Evolutionary conservation across 2,113 vertebrate species (phyloP).

Genomic region (Nibea albiflora): DNA sequence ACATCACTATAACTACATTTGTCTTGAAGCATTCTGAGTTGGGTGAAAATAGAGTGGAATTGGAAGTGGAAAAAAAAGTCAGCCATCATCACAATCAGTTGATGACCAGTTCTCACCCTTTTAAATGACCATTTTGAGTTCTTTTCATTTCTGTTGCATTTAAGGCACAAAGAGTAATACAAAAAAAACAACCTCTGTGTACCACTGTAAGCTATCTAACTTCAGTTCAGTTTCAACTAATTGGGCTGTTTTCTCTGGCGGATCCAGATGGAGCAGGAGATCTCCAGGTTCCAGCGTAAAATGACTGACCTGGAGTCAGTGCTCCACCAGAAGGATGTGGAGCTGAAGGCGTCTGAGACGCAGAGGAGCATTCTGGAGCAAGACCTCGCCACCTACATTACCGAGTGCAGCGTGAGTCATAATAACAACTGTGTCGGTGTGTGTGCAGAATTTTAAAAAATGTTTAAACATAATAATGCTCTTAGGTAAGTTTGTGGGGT

Average conservation of each 20-base stretch:
- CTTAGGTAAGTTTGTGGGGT: background rate
- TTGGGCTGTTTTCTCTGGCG: slow-evolving; percentile 13
- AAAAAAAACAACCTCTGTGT: background rate
- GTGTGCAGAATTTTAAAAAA: background rate
- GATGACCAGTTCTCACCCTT: background rate
- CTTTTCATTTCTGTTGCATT: background rate
- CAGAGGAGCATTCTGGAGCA: slow-evolving; percentile 98
- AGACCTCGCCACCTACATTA: slow-evolving; percentile 99
- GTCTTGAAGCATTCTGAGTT: slow-evolving; percentile 1
- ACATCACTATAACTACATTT: background rate
- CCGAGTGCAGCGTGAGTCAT: slow-evolving; percentile 98
- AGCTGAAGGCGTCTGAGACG: slow-evolving; percentile 98
- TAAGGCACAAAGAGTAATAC: background rate
- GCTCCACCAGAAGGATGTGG: slow-evolving; percentile 99
- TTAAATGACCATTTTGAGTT: background rate
- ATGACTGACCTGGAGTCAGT: slow-evolving; percentile 99
- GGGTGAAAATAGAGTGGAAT: background rate
- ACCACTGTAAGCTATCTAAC: background rate
- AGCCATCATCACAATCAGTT: background rate
- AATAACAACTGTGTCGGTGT: slow-evolving; percentile 6
- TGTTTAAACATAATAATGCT: background rate
- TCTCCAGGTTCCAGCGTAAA: slow-evolving; percentile 98
- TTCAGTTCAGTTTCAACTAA: background rate
- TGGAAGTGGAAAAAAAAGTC: too few relatives aligned
- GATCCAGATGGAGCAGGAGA: slow-evolving; percentile 98